Evolutionary conservation across 2,797 vertebrate species (phyloP).

Genomic region (Melanotaenia parkinsoni): DNA sequence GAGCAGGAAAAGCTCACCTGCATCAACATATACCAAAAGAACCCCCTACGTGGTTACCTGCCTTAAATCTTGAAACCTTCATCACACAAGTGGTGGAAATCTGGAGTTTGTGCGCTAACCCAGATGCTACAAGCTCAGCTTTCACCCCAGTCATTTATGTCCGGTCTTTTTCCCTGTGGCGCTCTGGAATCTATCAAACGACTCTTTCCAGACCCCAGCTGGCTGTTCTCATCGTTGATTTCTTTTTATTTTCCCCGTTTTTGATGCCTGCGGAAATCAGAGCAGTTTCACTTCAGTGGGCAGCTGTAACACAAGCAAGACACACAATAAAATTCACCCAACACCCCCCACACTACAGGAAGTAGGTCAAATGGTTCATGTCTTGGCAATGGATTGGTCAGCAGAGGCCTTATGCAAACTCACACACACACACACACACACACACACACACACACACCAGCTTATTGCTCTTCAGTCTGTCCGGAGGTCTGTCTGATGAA

Average conservation of each 20-base stretch:
- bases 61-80: neutral
- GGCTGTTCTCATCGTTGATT: conserved; percentile 46
- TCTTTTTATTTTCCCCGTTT: conserved; percentile 46
- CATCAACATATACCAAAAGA: too few relatives aligned
- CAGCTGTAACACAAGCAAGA: conserved; percentile 33
- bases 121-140: conserved; percentile 8
- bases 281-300: conserved; percentile 53
- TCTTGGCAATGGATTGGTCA: conserved; percentile 59
- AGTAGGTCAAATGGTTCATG: conserved; percentile 66
- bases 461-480: conserved; percentile 52
- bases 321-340: conserved; percentile 7
- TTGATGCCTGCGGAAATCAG: conserved; percentile 40
- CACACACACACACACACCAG: conserved; percentile 38
- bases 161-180: conserved; percentile 10
- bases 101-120: neutral
- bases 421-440: conserved; percentile 26
- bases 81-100: conserved; percentile 18
- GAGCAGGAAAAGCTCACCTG: too few relatives aligned
- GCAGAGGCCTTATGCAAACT: conserved; percentile 30
- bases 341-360: conserved; percentile 20
- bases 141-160: conserved; percentile 35
- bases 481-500: conserved; percentile 53
- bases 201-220: conserved; percentile 15
- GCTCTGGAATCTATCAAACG: conserved; percentile 44
- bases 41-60: too few relatives aligned